Evolutionary conservation across 2,888 invertebrate species (phyloP), one percentile per base, ranked within the genome.

Genomic region (Macrophya alboannulata): DNA sequence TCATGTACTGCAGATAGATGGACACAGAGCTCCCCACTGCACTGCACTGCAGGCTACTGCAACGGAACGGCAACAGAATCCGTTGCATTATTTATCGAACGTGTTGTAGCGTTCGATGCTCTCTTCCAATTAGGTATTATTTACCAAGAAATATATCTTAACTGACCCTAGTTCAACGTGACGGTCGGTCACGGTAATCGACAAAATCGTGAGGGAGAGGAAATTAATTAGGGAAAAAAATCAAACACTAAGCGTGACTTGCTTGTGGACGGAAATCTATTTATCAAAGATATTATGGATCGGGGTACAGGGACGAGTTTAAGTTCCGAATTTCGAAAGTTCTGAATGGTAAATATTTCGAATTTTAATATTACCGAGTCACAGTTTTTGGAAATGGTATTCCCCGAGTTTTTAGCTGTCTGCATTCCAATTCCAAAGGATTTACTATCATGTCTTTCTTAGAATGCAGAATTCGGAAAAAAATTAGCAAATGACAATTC

Each of bases 51-150:
- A n/a, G n/a, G n/a, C n/a, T n/a, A 21, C 40, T 21, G 45, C n/a
- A n/a, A n/a, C n/a, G n/a, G 21, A 21, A 43, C 45, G 25, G 43
- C 72, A n/a, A 43, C 10, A n/a, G 51, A 77, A 77, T 77, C 25
- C 25, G 77, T 77, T 77, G 77, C 51, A 77, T 77, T 77, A 77
- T 77, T 77, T 77, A 77, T 77, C n/a, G 77, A 51, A 51, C 77
- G 77, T 77, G 77, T 77, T n/a, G 25, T 37, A 8, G 31, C 77
- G 77, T 77, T 77, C 77, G 77, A 77, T 51, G 77, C 48, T 31
- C 77, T 9, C 77, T 51, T 77, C 77, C 77, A 77, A 77, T 77
- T 77, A 77, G 55, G 77, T 51, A 77, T 77, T 77, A 77, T 77
- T 77, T 77, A 77, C 77, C 48, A 37, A 55, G 51, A 77, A 77